Evolutionary conservation across 23 tunicate species (phyloP), one percentile per base, ranked within the genome.

Genomic region (Diplosoma virens): DNA sequence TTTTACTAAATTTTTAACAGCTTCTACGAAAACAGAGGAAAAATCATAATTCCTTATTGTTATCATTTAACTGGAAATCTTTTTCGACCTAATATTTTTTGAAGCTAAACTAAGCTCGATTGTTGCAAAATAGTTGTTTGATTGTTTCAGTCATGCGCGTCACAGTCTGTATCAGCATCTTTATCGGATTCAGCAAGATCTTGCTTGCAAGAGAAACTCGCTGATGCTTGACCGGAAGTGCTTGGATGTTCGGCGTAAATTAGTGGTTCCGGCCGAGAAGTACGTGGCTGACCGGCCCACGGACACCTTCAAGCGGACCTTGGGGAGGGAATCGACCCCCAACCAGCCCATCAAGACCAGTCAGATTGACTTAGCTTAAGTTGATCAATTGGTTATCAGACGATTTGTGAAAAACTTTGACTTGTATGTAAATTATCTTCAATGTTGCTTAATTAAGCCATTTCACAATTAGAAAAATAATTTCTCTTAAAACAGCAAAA

Each of bases 201-300:
- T 94, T 48, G 99, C 86, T 7, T 83, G 89, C 85, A 94, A 94
- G 76, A 67, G 89, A 48, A 83, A 88, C 30, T 84, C 93, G 36
- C 67, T 94, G 26, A 79, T 73, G 50, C 75, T 94, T 34, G 99
- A 94, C 68, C 45, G 77, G 54, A 37, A 78, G 66, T 94, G 99
- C 56, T 61, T 94, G 5, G 99, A 94, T 56, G 84, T 94, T 26
- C 53, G 99, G 20, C 82, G 94, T 17, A 81, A 81, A 47, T 59
- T 94, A 37, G 87, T 84, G 11, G 95, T 94, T 0, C 99, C 99
- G 0, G 87, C 95, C 29, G 95, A 83, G 50, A 80, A 87, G 27
- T 88, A 86, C 54, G 94, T 84, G n/a, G 90, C 89, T 3, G 63
- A 77, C 20, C 86, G 74, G 17, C 89, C 99, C 0, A 37, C 34